phyloP scores from a whole-genome alignment of 1,140 invertebrate species.

The Drosophila murphyi region DNA sequence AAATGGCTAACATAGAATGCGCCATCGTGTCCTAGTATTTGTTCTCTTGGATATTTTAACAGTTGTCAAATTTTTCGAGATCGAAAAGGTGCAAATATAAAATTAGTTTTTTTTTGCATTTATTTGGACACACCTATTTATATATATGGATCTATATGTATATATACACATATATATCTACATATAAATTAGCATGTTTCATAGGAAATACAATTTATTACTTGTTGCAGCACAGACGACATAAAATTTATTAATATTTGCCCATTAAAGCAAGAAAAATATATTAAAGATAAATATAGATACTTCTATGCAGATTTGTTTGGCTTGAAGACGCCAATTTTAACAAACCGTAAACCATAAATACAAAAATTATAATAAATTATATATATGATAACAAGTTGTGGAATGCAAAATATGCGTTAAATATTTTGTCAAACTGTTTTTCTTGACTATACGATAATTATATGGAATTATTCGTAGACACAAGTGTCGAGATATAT shows the following conservation, averaged over 20 bases:
- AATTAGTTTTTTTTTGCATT: conserved; percentile 43
- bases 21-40: conserved; percentile 30
- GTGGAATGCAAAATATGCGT: conserved; percentile 71
- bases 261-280: conserved; percentile 60
- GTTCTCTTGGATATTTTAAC: conserved; percentile 54
- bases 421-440: conserved; percentile 59
- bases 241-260: conserved; percentile 79
- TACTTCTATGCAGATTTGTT: conserved; percentile 48
- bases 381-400: conserved; percentile 45
- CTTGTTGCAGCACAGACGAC: conserved; percentile 70
- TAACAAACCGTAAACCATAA: conserved; percentile 47
- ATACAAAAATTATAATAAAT: conserved; percentile 24
- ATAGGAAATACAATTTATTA: conserved; percentile 74
- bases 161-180: conserved; percentile 12
- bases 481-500: conserved; percentile 33
- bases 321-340: conserved; percentile 54
- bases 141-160: conserved; percentile 15
- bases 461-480: conserved; percentile 54
- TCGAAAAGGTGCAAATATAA: conserved; percentile 73
- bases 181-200: not conserved
- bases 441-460: conserved; percentile 5
- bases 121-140: conserved; percentile 41
- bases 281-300: conserved; percentile 69
- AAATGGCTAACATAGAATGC: conserved; percentile 35
- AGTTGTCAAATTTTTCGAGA: conserved; percentile 75